Base-by-base conservation (phyloP, 2,797 vertebrate genomes). In the Galago senegalensis region DNA sequence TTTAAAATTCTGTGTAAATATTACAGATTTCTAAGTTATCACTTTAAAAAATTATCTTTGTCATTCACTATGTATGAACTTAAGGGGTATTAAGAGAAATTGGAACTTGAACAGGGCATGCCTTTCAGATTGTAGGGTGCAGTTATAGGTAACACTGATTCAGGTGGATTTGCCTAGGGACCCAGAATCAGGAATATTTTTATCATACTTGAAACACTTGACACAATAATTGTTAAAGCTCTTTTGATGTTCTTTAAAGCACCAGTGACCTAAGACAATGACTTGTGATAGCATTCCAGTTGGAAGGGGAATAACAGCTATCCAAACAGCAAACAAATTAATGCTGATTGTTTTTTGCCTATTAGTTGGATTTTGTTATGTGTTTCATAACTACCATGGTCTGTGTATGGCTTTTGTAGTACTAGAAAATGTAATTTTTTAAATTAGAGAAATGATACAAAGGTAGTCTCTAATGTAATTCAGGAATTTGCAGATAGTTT, bases 1-100 rank as follows among this genome's bases (percentile, higher is more conserved):
- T 82, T 94, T 67, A 95, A 91, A n/a, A 13, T 61, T 93, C 17
- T 97, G 29, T 6, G 4, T 94, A 87, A 95, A 56, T 93, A 91
- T 79, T 69, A 14, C 60, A 85, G 56, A 73, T 61, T 76, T 80
- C n/a, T 90, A 89, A 94, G 14, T 87, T 31, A n/a, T 87, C 37
- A 58, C 77, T 93, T 37, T 1, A 85, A 73, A 84, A 85, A 85
- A 76, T 40, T 82, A 0, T 60, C 37, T 75, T 13, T 43, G 37
- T 93, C 31, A 37, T 77, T 83, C n/a, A 63, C n/a, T 63, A 21
- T 31, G 1, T 61, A 23, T 94, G 56, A 93, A 89, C 34, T 65
- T 87, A 3, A 88, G 29, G 14, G 73, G 23, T 37, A 0, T 25
- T 53, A 7, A 13, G 40, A 29, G 13, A 17, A 73, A 14, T 25